Conservation (phyloP, 2,113 vertebrate genomes). For the Campylorhamphus procurvoides region DNA sequence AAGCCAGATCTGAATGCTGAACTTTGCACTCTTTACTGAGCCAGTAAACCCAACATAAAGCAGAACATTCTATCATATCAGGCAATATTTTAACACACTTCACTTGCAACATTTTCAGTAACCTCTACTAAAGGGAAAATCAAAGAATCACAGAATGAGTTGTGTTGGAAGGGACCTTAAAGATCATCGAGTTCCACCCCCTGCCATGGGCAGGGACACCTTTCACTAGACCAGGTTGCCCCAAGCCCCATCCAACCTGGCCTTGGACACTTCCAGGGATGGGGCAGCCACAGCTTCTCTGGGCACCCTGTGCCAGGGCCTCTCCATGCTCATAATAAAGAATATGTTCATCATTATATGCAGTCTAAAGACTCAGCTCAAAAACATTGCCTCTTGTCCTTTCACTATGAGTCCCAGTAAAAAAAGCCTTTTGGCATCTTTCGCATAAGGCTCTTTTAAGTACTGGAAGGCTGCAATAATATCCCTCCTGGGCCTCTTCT, state of each 20-base stretch:
- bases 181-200: neutral
- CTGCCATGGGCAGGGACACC: neutral
- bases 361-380: neutral
- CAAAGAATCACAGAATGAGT: neutral
- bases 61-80: neutral
- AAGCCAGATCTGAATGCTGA: neutral
- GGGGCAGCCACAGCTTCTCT: neutral
- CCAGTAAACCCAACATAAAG: neutral
- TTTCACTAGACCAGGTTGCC: neutral
- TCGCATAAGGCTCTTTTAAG: neutral
- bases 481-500: neutral
- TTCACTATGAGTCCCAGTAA: accelerated
- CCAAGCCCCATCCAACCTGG: neutral
- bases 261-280: neutral
- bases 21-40: neutral
- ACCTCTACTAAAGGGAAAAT: neutral
- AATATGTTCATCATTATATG: neutral
- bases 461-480: neutral
- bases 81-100: neutral
- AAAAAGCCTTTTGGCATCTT: neutral
- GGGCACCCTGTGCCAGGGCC: neutral
- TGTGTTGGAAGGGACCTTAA: neutral
- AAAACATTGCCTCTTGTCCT: neutral
- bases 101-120: neutral
- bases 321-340: neutral